Conservation (phyloP, 2,113 vertebrate genomes). For the Odontophorus gujanensis region DNA sequence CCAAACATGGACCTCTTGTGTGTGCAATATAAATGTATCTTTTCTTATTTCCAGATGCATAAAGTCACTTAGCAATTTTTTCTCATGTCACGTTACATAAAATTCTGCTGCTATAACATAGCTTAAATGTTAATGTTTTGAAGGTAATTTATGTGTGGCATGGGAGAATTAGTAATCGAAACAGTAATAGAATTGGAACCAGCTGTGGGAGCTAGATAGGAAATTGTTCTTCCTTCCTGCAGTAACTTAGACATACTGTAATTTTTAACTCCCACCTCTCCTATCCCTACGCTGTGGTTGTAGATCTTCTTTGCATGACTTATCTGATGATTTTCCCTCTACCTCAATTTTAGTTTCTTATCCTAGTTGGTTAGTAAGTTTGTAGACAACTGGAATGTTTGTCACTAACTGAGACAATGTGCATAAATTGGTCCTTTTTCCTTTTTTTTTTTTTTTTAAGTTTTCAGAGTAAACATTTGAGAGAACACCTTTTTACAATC, state of each 20-base stretch:
- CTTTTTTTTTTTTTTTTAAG: not conserved
- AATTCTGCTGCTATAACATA: constrained; percentile 46
- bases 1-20: not conserved
- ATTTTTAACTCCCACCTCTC: constrained; percentile 39
- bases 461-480: not conserved
- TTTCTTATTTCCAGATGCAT: constrained; percentile 20
- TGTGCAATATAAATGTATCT: not conserved
- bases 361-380: not conserved
- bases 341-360: not conserved
- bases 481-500: not conserved
- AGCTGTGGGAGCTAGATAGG: constrained; percentile 74
- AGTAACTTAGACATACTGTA: constrained; percentile 66
- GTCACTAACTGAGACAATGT: not conserved
- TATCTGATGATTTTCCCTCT: not conserved
- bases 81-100: constrained; percentile 62
- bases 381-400: not conserved
- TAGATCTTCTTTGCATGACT: constrained; percentile 20
- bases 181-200: constrained; percentile 76
- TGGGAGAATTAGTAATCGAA: constrained; percentile 77
- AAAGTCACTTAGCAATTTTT: constrained; percentile 38
- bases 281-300: not conserved
- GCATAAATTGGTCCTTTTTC: not conserved
- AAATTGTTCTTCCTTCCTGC: constrained; percentile 79
- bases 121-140: constrained; percentile 63
- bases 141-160: constrained; percentile 72